phyloP scores from a whole-genome alignment of 2,113 vertebrate species.

The Cariama cristata region DNA sequence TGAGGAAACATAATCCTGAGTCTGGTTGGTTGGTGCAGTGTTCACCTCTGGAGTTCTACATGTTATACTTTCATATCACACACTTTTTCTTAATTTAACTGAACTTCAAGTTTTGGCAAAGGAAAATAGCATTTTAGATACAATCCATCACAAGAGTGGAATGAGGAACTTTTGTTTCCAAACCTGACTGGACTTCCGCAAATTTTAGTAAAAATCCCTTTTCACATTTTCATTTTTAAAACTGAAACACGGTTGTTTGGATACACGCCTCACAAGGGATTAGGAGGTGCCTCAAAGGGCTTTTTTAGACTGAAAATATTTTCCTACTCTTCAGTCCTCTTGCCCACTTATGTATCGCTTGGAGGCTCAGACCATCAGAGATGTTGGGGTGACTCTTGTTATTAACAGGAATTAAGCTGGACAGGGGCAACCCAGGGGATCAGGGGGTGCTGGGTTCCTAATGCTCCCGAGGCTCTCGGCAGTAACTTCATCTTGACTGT shows the following conservation, averaged over 20 bases:
- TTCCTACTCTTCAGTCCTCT: background rate
- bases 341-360: background rate
- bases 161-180: background rate
- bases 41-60: background rate
- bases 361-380: background rate
- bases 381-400: background rate
- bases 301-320: background rate
- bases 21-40: background rate
- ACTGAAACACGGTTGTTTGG: background rate
- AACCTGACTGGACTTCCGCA: background rate
- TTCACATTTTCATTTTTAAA: background rate
- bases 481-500: background rate
- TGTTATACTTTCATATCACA: background rate
- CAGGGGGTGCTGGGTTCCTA: accelerated
- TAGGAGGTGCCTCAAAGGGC: background rate
- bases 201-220: background rate
- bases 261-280: background rate
- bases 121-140: background rate
- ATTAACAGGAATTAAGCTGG: background rate
- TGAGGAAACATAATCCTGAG: background rate
- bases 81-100: background rate
- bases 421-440: background rate
- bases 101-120: background rate
- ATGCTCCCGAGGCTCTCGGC: accelerated
- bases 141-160: background rate